Evolutionary conservation across 2,113 vertebrate species (phyloP), one percentile per base, ranked within the genome.

Genomic region (Ailuropoda melanoleuca): DNA sequence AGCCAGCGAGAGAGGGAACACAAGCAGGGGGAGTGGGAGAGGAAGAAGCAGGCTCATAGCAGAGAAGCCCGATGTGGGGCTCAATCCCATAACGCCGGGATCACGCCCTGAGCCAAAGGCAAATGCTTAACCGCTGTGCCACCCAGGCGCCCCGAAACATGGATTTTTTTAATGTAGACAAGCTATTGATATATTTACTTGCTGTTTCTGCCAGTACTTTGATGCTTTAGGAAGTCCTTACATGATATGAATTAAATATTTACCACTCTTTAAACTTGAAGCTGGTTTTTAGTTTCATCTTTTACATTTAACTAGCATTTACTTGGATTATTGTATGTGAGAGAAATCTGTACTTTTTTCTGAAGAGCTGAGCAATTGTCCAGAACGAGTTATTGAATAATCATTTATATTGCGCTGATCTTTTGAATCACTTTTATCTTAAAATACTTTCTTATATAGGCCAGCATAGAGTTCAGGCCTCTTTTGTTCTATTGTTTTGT

Each of bases 401-500:
- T 83, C 39, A 2, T 53, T 58, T 95, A 87, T 97, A 93, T 85
- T 66, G 5, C 34, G 68, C n/a, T 21, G 50, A 58, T 64, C 58
- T 94, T 9, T 70, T 88, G 81, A 95, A 70, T 88, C 64, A 43
- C 31, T 82, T 96, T 94, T 23, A 94, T 82, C 53, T 90, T 93
- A 93, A 96, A 96, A 97, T 93, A 94, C 92, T 56, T 87, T 88
- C 50, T 55, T 86, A 96, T 50, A 55, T 91, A 91, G 84, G 70
- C 31, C 90, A 95, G 48, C 9, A 21, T 26, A 43, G 19, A 56
- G 31, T 83, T 82, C 46, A 78, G 50, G 34, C 5, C 24, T 84
- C 60, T 95, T 75, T 87, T 77, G 82, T 88, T 86, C 64, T 91
- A 88, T 95, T 94, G 64, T 81, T 97, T 34, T 93, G 26, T 62